Percentiles rank a stretch among this genome's conserved stretches.
phyloP scores from a whole-genome alignment of 2,113 vertebrate species.

The Muntiacus reevesi region DNA sequence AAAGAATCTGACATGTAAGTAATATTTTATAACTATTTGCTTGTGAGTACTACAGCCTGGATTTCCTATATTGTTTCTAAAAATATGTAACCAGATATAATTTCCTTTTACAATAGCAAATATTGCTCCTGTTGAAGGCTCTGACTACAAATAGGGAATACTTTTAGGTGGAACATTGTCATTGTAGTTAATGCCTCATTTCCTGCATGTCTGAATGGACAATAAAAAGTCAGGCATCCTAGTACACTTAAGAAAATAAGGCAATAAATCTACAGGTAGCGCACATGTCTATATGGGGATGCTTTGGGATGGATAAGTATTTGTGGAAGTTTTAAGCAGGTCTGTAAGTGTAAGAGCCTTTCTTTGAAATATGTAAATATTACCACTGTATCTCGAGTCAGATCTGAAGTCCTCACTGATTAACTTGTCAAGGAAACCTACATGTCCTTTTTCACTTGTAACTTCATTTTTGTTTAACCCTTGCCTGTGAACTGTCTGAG shows the following conservation, averaged over 20 bases:
- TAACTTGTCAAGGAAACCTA: neutral
- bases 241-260: neutral
- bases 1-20: neutral
- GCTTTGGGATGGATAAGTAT: neutral
- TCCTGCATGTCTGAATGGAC: neutral
- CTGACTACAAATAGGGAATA: neutral
- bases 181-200: neutral
- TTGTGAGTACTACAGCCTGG: neutral
- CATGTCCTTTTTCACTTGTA: slow-evolving; percentile 58
- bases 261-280: neutral
- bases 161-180: neutral
- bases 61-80: neutral
- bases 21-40: neutral
- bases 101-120: neutral
- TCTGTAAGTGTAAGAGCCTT: neutral
- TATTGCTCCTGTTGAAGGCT: neutral
- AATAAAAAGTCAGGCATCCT: neutral
- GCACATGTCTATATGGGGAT: neutral
- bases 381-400: neutral
- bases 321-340: neutral
- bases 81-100: neutral
- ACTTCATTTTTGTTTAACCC: slow-evolving; percentile 55
- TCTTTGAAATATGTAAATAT: neutral
- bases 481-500: neutral
- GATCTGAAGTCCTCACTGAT: neutral